phyloP scores from a whole-genome alignment of 2,888 invertebrate genomes.

The Ormyrus thymus region DNA sequence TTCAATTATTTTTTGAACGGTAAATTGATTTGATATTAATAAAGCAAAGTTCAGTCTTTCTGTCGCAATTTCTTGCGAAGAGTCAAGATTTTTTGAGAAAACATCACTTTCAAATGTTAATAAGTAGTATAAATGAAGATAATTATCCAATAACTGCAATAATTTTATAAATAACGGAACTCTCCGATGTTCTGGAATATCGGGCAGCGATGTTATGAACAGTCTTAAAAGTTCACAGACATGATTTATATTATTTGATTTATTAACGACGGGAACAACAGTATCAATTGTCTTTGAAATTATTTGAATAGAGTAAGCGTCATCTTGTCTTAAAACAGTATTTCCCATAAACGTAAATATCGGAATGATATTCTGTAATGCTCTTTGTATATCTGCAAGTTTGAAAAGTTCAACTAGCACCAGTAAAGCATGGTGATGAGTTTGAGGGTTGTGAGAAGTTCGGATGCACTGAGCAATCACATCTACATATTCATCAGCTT shows the following conservation, averaged over 20 bases:
- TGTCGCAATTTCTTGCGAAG: constrained; percentile 72
- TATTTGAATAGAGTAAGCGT: constrained; percentile 95
- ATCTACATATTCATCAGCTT: constrained; percentile 81
- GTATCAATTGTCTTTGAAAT: constrained; percentile 93
- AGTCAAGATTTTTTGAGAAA: constrained; percentile 65
- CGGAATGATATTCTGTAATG: constrained; percentile 92
- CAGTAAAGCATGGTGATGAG: constrained; percentile 94
- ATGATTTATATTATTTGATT: constrained; percentile 71
- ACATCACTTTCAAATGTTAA: constrained; percentile 85
- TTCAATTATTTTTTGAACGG: constrained; percentile 79
- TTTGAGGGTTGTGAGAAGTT: constrained; percentile 94
- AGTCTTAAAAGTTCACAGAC: constrained; percentile 86
- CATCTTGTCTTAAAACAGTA: constrained; percentile 93
- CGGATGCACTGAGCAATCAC: constrained; percentile 91
- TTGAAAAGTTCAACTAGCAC: constrained; percentile 81
- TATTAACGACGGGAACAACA: constrained; percentile 87
- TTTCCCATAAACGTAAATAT: constrained; percentile 99
- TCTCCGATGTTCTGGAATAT: constrained; percentile 95
- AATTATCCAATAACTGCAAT: constrained; percentile 83
- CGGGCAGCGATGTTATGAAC: constrained; percentile 92
- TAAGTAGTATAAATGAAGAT: constrained; percentile 84
- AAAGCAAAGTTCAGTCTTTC: constrained; percentile 80
- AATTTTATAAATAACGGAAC: constrained; percentile 87
- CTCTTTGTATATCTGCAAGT: constrained; percentile 66
- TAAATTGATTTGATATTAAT: constrained; percentile 81